Evolutionary conservation across 2,797 vertebrate species (phyloP).

Genomic region (Hybognathus amarus): DNA sequence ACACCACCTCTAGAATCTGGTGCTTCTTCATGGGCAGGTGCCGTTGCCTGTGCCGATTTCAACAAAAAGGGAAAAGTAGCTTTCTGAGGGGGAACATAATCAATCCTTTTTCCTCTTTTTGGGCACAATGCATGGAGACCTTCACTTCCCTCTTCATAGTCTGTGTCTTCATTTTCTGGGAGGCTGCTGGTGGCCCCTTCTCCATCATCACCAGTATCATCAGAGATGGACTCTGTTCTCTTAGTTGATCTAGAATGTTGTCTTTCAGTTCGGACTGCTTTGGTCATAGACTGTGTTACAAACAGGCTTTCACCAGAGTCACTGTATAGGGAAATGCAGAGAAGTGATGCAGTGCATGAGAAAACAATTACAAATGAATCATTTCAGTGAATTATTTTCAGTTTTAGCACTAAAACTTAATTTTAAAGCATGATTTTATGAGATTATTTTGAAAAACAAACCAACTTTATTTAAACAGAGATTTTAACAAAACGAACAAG

Average conservation of each 20-base stretch:
- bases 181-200: background rate
- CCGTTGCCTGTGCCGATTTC: background rate
- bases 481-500: too few species aligned
- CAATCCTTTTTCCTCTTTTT: background rate
- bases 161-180: background rate
- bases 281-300: slow-evolving; percentile 66
- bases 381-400: background rate
- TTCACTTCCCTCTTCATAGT: background rate
- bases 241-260: rapidly evolving
- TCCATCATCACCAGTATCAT: background rate
- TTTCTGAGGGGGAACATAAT: background rate
- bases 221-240: background rate
- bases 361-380: background rate
- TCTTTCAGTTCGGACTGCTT: slow-evolving; percentile 50
- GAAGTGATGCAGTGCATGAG: background rate
- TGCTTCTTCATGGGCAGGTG: background rate
- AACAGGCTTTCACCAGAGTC: slow-evolving; percentile 77
- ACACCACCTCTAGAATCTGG: slow-evolving; percentile 21
- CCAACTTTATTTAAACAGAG: background rate
- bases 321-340: slow-evolving; percentile 61
- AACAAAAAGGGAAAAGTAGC: slow-evolving; percentile 19
- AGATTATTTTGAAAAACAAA: background rate
- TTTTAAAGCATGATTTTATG: background rate
- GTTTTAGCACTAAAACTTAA: background rate
- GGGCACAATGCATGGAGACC: background rate